These are phyloP conservation scores for Rhagoletis pomonella DNA, from an alignment of 1,140 invertebrate genomes.

Conservation along the genomic window DNA sequence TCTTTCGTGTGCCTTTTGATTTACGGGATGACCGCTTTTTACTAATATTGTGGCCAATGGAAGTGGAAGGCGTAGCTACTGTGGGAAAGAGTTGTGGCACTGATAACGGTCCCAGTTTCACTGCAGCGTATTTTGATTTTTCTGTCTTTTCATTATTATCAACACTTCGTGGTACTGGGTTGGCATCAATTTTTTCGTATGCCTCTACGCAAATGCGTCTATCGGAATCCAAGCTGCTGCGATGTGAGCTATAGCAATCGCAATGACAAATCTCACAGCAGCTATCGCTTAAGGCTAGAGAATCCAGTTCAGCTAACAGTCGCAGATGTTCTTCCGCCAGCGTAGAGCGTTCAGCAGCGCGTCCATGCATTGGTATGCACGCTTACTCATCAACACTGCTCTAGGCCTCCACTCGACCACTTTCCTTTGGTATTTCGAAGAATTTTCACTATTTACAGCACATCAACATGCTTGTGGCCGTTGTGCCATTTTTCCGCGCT, in stretches of 20 bases:
- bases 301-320: slow-evolving; percentile 63
- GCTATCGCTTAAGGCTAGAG: slow-evolving; percentile 63
- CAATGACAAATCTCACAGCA: slow-evolving; percentile 72
- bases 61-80: not conserved
- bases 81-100: not conserved
- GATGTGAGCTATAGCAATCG: slow-evolving; percentile 70
- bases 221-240: slow-evolving; percentile 57
- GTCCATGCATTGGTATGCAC: not conserved
- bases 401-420: not conserved
- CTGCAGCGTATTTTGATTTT: not conserved
- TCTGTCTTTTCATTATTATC: too few relatives aligned
- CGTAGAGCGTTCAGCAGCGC: not conserved
- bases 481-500: not conserved
- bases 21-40: not conserved
- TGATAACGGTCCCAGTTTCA: not conserved
- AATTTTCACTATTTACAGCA: not conserved
- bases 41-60: not conserved
- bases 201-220: not conserved
- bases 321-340: slow-evolving; percentile 62
- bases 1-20: not conserved
- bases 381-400: not conserved
- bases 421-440: not conserved
- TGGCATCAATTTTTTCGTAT: not conserved
- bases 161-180: not conserved
- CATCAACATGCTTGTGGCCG: not conserved